phyloP scores from a whole-genome alignment of 1,140 invertebrate species.

The Neomicropteryx cornuta region DNA sequence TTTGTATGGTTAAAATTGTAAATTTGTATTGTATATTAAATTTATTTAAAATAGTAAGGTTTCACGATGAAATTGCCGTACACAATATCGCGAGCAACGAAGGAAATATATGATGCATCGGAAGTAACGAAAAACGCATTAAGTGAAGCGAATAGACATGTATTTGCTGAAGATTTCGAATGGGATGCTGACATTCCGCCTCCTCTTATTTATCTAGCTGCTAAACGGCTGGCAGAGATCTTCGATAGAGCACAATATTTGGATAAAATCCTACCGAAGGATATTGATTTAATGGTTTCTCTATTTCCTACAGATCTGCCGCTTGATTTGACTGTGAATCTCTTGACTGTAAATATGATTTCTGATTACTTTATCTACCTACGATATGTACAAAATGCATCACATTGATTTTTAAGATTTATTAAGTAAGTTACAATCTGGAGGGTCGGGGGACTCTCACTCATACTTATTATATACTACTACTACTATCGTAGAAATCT shows the following conservation, averaged over 20 bases:
- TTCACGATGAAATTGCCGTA: constrained; percentile 29
- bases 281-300: constrained; percentile 32
- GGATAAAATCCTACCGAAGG: constrained; percentile 25
- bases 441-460: not conserved
- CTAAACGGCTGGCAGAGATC: constrained; percentile 21
- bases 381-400: not conserved
- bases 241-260: constrained; percentile 31
- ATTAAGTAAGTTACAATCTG: constrained; percentile 1
- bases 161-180: constrained; percentile 31
- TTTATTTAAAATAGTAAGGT: no score
- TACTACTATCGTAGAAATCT: not conserved
- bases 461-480: not conserved
- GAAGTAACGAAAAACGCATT: constrained; percentile 19
- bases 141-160: constrained; percentile 21
- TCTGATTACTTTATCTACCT: no score
- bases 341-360: constrained; percentile 19
- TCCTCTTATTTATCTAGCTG: constrained; percentile 26
- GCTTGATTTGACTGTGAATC: constrained; percentile 26
- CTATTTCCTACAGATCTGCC: constrained; percentile 31
- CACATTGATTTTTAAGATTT: not conserved
- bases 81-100: constrained; percentile 22
- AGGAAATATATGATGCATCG: constrained; percentile 22
- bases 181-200: constrained; percentile 29
- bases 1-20: no score
- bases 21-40: no score